Evolutionary conservation across 2,888 invertebrate species (phyloP), one percentile per base, ranked within the genome.

Genomic region (Protonemura montana): DNA sequence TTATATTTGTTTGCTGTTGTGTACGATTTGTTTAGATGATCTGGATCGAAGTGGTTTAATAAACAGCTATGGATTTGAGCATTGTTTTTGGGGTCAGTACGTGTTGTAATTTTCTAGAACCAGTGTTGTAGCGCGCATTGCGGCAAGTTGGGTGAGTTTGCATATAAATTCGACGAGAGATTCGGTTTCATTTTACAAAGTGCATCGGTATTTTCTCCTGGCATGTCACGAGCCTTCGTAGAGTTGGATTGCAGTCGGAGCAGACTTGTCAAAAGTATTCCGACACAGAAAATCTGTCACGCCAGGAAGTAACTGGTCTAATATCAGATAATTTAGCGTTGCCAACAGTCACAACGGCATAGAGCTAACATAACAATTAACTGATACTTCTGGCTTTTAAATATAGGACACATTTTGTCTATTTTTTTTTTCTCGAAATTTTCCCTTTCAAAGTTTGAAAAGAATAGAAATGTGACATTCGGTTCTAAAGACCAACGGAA

Each of bases 121-220:
- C 10, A 13, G 59, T 59, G 6, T 59, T 21, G 59, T 59, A 16
- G 59, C 59, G 21, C 59, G 59, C 21, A 21, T 21, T 59, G 59
- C 59, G 21, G 2, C 59, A 16, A 13, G 59, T 59, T 59, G 59
- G 1, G 7, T 59, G 59, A 59, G 21, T 21, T 59, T 59, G 5
- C 21, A 21, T 10, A 3, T 59, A 21, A 59, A 21, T 59, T 10
- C 10, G 7, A 21, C 59, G 1, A 6, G 35, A 59, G 59, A 7
- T 59, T 59, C 59, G 21, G 59, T 59, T 59, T 59, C 59, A 13
- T 59, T 59, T 59, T 21, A 21, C 59, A 59, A 59, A 59, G 59
- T 59, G 59, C 59, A 59, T 59, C 59, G 59, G 59, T 59, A 59
- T 59, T 59, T 59, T 59, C 59, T 59, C 59, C 59, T 59, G 59